Evolutionary conservation across 2,113 vertebrate species (phyloP).

Genomic region (Mystacornis crossleyi): DNA sequence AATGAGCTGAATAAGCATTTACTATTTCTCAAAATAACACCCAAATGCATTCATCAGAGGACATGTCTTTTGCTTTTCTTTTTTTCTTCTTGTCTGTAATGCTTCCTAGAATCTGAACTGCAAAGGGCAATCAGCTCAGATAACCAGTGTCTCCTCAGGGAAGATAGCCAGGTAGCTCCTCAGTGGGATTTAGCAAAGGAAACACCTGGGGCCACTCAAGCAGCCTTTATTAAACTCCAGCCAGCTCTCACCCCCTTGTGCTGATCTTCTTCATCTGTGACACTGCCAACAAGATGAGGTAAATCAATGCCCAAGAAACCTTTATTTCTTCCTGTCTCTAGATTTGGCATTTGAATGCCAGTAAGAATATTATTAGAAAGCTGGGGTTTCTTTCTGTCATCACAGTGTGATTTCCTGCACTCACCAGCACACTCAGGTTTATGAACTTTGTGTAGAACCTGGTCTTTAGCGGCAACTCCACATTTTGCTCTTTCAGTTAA

Average conservation of each 20-base stretch:
- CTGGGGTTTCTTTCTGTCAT: neutral
- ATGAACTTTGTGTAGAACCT: neutral
- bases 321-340: neutral
- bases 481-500: neutral
- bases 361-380: neutral
- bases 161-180: neutral
- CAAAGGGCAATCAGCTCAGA: neutral
- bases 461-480: neutral
- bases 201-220: neutral
- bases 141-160: neutral
- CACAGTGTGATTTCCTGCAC: neutral
- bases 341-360: neutral
- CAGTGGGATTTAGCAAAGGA: neutral
- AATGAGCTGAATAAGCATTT: conserved; percentile 1
- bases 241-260: rapidly evolving
- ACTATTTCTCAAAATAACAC: neutral
- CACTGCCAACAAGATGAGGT: neutral
- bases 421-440: neutral
- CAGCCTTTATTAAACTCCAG: neutral
- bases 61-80: neutral
- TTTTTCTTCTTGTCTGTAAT: neutral
- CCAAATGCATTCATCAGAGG: neutral
- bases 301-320: neutral
- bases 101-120: neutral
- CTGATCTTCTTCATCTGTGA: neutral